Evolutionary conservation across 2,113 vertebrate species (phyloP), one percentile per base, ranked within the genome.

Genomic region (Phalacrocorax pelagicus): DNA sequence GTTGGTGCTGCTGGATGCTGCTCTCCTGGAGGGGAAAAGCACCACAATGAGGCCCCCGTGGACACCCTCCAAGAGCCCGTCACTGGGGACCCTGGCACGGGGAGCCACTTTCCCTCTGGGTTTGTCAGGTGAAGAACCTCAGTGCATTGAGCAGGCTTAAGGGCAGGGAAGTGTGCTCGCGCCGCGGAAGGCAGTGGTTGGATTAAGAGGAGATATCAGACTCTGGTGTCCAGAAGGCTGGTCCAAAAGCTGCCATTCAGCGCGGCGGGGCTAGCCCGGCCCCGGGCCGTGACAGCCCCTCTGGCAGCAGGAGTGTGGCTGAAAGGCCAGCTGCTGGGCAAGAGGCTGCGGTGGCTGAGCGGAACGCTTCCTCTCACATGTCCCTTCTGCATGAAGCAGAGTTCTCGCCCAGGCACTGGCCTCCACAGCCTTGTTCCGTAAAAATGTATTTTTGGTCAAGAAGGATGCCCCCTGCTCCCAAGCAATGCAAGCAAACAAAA

Each of bases 241-340:
- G 2, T 34, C 29, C 30, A 5, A 54, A 85, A 32, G 17, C 6
- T 1, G 23, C 40, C 15, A 2, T 52, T 27, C 29, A 5, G 49
- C 1, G 2, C 5, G 2, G 17, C 1, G 4, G 36, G 34, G 5
- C 2, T 2, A 57, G 59, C 32, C 32, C 29, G 0, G 1, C 12
- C 21, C 34, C 15, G 38, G 47, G 46, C 44, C 17, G 27, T 30
- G 61, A n/a, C 29, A 19, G 47, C 57, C 59, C 30, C 51, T 30
- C 49, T 3, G 1, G 44, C 51, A 34, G n/a, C 42, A 10, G 66
- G 47, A 42, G 15, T 1, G 29, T 36, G 24, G 8, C 44, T 13
- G 58, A 23, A 20, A 44, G 29, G 23, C 42, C 29, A 13, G 22
- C 21, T 24, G 30, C 40, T 15, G 36, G 47, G 29, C 2, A 2